Evolutionary conservation across 1,140 invertebrate species (phyloP).

Genomic region (Cydia pomonella): DNA sequence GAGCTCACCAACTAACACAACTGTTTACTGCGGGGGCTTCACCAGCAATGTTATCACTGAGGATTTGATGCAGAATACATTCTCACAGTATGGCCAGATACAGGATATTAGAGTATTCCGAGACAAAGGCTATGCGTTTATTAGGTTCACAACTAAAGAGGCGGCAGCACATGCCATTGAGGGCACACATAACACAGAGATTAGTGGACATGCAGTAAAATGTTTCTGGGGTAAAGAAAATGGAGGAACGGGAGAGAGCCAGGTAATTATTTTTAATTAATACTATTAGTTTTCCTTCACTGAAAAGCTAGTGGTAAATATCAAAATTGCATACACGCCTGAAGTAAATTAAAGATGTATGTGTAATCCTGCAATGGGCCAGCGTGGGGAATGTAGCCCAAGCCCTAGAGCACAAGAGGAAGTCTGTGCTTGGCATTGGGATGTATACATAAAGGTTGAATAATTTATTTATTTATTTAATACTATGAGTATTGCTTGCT

Average conservation of each 20-base stretch:
- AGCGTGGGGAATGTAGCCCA: too few relatives aligned
- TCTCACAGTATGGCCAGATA: conserved; percentile 96
- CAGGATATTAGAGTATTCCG: conserved; percentile 99
- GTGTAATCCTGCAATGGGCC: too few relatives aligned
- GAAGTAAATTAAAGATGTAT: too few relatives aligned
- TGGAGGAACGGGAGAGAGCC: conserved; percentile 68
- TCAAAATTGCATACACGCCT: too few relatives aligned
- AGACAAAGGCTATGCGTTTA: conserved; percentile 99
- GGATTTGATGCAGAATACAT: conserved; percentile 97
- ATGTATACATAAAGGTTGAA: too few relatives aligned
- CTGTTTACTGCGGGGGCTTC: conserved; percentile 99
- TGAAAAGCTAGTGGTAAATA: not conserved
- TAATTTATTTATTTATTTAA: too few relatives aligned
- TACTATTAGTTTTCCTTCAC: not conserved
- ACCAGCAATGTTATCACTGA: conserved; percentile 95
- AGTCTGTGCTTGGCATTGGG: too few relatives aligned
- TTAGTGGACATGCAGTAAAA: conserved; percentile 97
- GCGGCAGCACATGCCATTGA: conserved; percentile 98
- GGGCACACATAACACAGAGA: conserved; percentile 97
- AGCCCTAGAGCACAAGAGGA: too few relatives aligned
- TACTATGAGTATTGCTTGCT: too few relatives aligned
- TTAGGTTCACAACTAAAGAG: conserved; percentile 99
- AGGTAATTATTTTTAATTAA: conserved; percentile 54
- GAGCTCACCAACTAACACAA: conserved; percentile 99
- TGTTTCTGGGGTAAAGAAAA: conserved; percentile 99